These are phyloP conservation scores for Empidonax alnorum DNA, from an alignment of 2,113 vertebrate genomes.

Conservation along the genomic window DNA sequence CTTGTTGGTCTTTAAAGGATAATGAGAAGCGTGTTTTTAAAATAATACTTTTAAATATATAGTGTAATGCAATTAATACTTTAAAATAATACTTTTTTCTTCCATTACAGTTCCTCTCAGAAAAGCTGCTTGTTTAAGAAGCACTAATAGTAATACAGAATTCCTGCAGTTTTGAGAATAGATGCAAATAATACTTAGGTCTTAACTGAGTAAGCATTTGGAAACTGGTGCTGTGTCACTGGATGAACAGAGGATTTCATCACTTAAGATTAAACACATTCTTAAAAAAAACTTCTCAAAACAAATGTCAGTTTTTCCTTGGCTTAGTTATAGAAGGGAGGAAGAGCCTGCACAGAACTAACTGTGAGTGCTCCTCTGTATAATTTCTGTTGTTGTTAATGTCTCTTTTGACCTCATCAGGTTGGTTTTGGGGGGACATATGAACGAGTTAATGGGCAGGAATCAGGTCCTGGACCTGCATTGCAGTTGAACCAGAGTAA, in stretches of 20 bases:
- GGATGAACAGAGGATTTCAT: not conserved
- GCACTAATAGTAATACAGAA: not conserved
- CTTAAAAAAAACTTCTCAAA: not conserved
- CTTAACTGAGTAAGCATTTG: not conserved
- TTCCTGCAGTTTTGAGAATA: not conserved
- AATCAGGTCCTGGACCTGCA: not conserved
- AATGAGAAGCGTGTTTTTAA: not conserved
- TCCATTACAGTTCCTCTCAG: not conserved
- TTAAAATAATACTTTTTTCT: not conserved
- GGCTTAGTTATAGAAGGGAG: not conserved
- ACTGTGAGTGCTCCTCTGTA: rapidly evolving
- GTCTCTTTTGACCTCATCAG: not conserved
- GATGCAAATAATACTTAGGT: not conserved
- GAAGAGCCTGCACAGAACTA: not conserved
- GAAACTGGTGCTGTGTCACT: not conserved
- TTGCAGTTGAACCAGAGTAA: not conserved
- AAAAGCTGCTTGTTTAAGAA: not conserved
- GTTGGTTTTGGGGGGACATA: not conserved
- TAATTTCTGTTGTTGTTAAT: not conserved
- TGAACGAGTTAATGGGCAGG: not conserved
- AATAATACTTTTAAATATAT: not conserved
- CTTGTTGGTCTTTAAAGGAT: not conserved
- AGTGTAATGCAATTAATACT: not conserved
- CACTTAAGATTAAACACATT: rapidly evolving
- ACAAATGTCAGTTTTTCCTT: not conserved